Base-by-base conservation (phyloP, 2,888 invertebrate species). In the Agrochola circellaris region DNA sequence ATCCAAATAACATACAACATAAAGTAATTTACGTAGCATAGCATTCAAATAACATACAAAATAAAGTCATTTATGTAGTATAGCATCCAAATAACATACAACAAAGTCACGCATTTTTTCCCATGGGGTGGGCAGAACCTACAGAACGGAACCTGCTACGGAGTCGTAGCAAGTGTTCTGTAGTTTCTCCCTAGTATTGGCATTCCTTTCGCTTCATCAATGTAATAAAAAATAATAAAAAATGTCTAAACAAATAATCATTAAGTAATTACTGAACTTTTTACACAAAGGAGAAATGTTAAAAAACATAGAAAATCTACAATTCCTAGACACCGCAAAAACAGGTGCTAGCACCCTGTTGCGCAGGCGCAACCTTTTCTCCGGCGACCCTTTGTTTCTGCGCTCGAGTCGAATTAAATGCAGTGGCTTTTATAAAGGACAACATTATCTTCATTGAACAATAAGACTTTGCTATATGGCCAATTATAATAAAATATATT, bases 291-390 rank as follows among this genome's bases (percentile, higher is more conserved):
- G 0, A 79, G 9, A 42, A 61, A 56, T 48, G 15, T 30, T 23
- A 38, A 80, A 71, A 68, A 34, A n/a, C 13, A 58, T 1, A 15
- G 4, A 54, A 74, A 68, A 71, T 68, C 30, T 58, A 30, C 17
- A 34, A 20, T 51, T 69, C 17, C 17, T 71, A 56, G 56, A 42
- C 20, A 65, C 51, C 58, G 26, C n/a, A 70, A 65, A 62, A 81
- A 93, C 93, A 93, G 93, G 93, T 94, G 93, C 87, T 67, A 77
- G 67, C 48, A 20, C 73, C 80, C 86, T 82, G 78, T 82, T 83
- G 89, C 84, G 89, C 80, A 66, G 62, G 79, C 87, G 90, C 92
- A 90, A 92, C 92, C 93, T 90, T 90, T 90, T 92, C 92, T 90
- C 42, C 88, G 86, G 86, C 75, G 82, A 86, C 83, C 91, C 92